Evolutionary conservation across 2,888 invertebrate species (phyloP).

Genomic region (Pollenia griseotomentosa): DNA sequence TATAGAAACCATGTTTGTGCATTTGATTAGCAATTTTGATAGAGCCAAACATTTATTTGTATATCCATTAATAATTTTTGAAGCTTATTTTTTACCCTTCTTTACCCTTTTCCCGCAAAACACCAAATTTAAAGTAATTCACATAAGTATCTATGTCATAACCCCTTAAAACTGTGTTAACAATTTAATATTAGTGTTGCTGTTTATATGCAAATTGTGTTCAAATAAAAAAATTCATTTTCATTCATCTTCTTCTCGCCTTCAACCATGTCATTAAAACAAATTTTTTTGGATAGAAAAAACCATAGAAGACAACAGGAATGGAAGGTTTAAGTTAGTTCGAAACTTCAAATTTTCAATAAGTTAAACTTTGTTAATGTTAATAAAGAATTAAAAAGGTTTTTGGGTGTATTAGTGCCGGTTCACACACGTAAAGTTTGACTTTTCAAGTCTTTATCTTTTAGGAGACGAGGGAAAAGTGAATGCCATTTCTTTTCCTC

Average conservation of each 20-base stretch:
- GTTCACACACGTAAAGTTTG: too few species aligned
- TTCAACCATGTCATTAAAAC: too few species aligned
- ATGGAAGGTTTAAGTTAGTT: too few species aligned
- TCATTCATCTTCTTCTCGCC: slow-evolving; percentile 14
- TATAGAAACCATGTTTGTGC: background rate
- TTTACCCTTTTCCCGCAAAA: background rate
- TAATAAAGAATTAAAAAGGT: too few species aligned
- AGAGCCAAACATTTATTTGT: background rate
- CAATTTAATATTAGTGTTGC: slow-evolving; percentile 25
- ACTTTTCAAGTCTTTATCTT: too few species aligned
- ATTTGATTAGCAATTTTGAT: background rate
- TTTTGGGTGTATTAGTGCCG: too few species aligned
- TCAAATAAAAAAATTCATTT: background rate
- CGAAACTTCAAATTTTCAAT: too few species aligned
- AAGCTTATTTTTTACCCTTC: background rate
- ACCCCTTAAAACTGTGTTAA: slow-evolving; percentile 39
- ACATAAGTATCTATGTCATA: slow-evolving; percentile 45
- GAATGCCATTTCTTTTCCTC: too few species aligned
- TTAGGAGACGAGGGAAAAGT: too few species aligned
- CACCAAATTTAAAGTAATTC: background rate
- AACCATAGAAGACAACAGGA: too few species aligned
- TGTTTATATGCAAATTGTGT: slow-evolving; percentile 51
- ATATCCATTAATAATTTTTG: background rate
- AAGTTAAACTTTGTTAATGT: too few species aligned
- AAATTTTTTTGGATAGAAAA: too few species aligned